Percentiles rank a stretch among this genome's conserved stretches.
Conservation (phyloP, 2,797 vertebrate genomes). For the Petrocephalus schoutedeni region DNA sequence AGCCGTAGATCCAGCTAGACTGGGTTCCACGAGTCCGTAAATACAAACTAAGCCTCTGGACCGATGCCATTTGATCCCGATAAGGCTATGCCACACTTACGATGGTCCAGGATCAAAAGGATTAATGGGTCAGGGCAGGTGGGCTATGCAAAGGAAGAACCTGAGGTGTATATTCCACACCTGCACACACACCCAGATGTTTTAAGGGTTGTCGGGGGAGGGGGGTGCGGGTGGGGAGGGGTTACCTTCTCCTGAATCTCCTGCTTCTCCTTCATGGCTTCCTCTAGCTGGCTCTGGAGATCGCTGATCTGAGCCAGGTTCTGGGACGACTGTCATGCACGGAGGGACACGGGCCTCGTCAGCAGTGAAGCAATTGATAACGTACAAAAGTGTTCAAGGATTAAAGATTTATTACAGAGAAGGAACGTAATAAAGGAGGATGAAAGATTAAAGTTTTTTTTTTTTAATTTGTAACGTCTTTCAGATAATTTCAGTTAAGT, state of each 20-base stretch:
- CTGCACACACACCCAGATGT: not conserved
- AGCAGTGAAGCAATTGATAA: not conserved
- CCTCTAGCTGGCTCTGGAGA: slow-evolving; percentile 87
- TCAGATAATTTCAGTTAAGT: slow-evolving; percentile 26
- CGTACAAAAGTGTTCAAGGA: not conserved
- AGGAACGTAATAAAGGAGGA: not conserved
- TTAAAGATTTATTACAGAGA: not conserved
- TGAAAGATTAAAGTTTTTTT: not conserved
- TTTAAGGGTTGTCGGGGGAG: not conserved
- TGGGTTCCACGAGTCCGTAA: not conserved
- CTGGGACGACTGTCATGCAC: slow-evolving; percentile 71
- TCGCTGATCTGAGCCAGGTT: slow-evolving; percentile 93
- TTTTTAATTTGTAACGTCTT: not conserved
- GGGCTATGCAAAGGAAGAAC: not conserved
- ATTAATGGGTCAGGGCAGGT: not conserved
- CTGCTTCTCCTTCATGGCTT: slow-evolving; percentile 86
- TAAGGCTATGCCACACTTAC: not conserved
- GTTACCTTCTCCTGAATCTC: slow-evolving; percentile 90
- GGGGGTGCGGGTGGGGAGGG: too few relatives aligned
- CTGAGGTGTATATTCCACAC: not conserved
- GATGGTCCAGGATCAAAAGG: not conserved
- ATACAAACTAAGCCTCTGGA: not conserved
- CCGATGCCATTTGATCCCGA: not conserved
- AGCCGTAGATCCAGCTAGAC: not conserved
- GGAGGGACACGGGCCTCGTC: not conserved